Evolutionary conservation across 2,113 vertebrate species (phyloP), one percentile per base, ranked within the genome.

Genomic region (Candoia aspera): DNA sequence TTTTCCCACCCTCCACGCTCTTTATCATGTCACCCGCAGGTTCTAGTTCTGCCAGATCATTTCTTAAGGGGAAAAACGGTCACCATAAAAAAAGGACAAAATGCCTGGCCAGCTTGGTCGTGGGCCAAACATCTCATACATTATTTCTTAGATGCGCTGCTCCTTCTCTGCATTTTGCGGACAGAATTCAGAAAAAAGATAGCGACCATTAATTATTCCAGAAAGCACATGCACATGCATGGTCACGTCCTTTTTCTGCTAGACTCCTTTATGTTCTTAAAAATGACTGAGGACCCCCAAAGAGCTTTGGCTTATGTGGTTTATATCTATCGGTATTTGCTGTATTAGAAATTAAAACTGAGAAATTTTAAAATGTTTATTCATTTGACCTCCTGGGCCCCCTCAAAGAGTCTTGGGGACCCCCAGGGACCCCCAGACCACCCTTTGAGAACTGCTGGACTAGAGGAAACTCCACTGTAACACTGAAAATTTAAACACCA

Each of bases 211-310:
- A 17, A 33, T 11, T 13, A 1, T 17, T 33, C 4, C 64, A 2
- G 0, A 29, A 17, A 6, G n/a, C 29, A 17, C 13, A 2, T 68
- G 46, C 46, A 49, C 46, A 49, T 33, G 33, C 9, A 15, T 68
- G 64, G 29, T 13, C 29, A 33, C 4, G 2, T 4, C 29, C 13
- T 68, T 29, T 15, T 68, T 62, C 29, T 29, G 24, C 60, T 62
- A 26, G 60, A 0, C 60, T 24, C 24, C 6, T 3, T 68, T 68
- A 13, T 29, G 6, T 33, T n/a, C 1, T 68, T 68, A 33, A 33
- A 68, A 68, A 33, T 17, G 12, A 33, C 0, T 0, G 64, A 68
- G 29, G n/a, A 68, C 2, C 5, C 5, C 29, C 0, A 2, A 68
- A 1, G 26, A 64, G 26, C 26, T 49, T 49, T 49, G 49, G 49